A percentile compares a stretch with the other conserved stretches of the same genome.
These are phyloP conservation scores for Umimayanthus kanabou DNA, from an alignment of 92 coral and sea anemone genomes.

Conservation along the genomic window DNA sequence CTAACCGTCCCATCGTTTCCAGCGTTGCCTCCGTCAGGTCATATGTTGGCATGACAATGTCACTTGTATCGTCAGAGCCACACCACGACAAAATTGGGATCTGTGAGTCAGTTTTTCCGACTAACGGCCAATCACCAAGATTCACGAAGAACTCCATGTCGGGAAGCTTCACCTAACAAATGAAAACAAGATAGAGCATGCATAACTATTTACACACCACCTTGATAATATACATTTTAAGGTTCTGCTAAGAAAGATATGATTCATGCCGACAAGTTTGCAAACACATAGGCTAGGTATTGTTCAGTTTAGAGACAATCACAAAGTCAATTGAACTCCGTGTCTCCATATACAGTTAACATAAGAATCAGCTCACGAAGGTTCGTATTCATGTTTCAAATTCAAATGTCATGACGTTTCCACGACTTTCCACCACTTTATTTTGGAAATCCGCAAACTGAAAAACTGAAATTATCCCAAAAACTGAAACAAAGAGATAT, in stretches of 20 bases:
- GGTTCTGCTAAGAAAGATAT: background rate
- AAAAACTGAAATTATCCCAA: no score
- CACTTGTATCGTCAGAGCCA: conserved; percentile 95
- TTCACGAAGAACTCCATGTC: conserved; percentile 98
- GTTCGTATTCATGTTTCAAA: no score
- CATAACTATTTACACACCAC: background rate
- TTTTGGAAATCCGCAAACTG: background rate
- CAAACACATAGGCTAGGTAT: no score
- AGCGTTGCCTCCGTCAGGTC: conserved; percentile 92
- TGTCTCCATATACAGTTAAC: background rate
- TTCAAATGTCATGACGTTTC: background rate
- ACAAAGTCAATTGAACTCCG: no score
- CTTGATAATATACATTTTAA: background rate
- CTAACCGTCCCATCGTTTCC: conserved; percentile 95
- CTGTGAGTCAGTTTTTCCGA: conserved; percentile 57
- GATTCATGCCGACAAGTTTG: background rate
- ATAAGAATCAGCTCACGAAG: background rate
- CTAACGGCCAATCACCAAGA: conserved; percentile 99
- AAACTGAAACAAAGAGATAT: no score
- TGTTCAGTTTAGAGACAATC: no score
- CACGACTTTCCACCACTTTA: background rate
- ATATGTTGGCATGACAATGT: conserved; percentile 98
- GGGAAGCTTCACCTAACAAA: conserved; percentile 79
- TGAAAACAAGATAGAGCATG: background rate
- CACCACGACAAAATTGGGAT: conserved; percentile 96